A percentile compares a stretch with the other conserved stretches of the same genome.
These are phyloP conservation scores for Pristionchus arcanus DNA, from an alignment of 2,888 invertebrate species.

Conservation along the genomic window DNA sequence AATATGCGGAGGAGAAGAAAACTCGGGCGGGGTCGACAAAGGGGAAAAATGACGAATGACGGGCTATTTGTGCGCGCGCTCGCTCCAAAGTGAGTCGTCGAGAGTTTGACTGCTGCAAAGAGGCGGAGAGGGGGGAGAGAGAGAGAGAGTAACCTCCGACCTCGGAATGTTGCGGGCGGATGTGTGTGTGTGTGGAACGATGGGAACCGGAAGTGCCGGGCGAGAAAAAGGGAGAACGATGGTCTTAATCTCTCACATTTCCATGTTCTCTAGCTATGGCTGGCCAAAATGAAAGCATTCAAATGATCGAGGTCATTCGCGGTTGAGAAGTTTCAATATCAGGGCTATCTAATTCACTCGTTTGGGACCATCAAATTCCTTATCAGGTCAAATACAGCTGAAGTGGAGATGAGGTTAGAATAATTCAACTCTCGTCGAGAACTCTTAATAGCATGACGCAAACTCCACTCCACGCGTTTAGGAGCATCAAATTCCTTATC, in stretches of 20 bases:
- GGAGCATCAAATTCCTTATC: no score
- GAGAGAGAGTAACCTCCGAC: conserved; percentile 7
- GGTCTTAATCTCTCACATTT: not conserved
- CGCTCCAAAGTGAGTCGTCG: not conserved
- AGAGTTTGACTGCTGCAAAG: not conserved
- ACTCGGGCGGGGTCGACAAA: conserved; percentile 13
- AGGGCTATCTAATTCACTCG: no score
- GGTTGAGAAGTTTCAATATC: no score
- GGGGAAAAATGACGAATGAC: conserved; percentile 45
- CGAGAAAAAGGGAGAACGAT: not conserved
- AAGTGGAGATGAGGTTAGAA: no score
- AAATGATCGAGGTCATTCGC: no score
- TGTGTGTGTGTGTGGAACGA: not conserved
- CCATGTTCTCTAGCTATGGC: no score
- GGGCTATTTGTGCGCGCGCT: conserved; percentile 3
- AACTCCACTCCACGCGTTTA: no score
- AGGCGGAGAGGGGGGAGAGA: not conserved
- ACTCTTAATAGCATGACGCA: no score
- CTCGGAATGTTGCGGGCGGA: not conserved
- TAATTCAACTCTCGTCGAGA: no score
- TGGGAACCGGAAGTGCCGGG: not conserved
- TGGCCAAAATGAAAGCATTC: no score
- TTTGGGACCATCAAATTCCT: no score
- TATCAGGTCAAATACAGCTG: no score
- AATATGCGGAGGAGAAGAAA: not conserved